phyloP scores from a whole-genome alignment of 1,140 invertebrate species.

The Gryllus bimaculatus region DNA sequence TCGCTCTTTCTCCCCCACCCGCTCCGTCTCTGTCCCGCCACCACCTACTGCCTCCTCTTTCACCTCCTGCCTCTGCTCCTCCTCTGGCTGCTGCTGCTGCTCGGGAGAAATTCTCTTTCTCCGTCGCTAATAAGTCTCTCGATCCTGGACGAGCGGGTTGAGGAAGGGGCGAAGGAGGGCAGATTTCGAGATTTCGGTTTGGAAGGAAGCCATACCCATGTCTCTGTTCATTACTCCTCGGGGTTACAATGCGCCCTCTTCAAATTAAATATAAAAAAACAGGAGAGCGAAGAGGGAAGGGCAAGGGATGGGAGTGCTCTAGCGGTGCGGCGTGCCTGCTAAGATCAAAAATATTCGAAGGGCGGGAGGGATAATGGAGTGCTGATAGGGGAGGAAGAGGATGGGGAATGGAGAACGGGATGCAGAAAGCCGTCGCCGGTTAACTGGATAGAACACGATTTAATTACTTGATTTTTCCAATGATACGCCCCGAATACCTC shows the following conservation, averaged over 20 bases:
- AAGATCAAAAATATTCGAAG: neutral
- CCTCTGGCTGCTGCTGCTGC: neutral
- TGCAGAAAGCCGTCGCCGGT: neutral
- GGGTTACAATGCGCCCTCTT: neutral
- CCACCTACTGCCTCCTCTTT: neutral
- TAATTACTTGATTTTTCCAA: neutral
- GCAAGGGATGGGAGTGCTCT: neutral
- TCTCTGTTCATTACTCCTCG: neutral
- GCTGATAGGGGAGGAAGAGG: neutral
- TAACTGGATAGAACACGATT: neutral
- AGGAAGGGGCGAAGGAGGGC: too few species aligned
- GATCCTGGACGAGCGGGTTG: neutral
- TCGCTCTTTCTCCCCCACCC: neutral
- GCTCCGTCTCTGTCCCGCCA: neutral
- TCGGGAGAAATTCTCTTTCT: neutral
- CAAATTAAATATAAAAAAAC: neutral
- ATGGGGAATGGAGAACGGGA: neutral
- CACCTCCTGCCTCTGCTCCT: neutral
- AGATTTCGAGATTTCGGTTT: conserved; percentile 4
- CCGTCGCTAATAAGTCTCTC: neutral
- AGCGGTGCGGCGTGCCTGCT: neutral
- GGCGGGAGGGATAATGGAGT: neutral
- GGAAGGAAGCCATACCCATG: neutral
- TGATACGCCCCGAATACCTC: neutral
- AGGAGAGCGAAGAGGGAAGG: neutral